Conservation (phyloP, 1,140 invertebrate genomes). For the Plectrocnemia conspersa region DNA sequence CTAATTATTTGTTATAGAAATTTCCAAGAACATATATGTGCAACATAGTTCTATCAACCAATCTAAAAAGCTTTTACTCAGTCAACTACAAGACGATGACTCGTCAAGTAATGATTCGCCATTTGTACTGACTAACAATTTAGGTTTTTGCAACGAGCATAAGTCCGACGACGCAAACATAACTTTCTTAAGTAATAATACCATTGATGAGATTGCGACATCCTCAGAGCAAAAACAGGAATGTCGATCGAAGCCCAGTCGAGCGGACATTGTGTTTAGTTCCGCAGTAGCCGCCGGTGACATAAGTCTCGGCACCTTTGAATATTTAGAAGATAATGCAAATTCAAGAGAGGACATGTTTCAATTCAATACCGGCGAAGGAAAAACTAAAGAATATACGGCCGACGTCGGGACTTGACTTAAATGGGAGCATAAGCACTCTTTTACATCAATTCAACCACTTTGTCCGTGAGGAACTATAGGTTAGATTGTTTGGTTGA, state of each 20-base stretch:
- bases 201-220: too few species aligned
- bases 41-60: conserved; percentile 41
- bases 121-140: conserved; percentile 39
- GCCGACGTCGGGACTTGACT: neutral
- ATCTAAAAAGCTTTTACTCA: conserved; percentile 46
- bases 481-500: too few species aligned
- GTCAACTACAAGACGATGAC: conserved; percentile 49
- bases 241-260: conserved; percentile 31
- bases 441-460: conserved; percentile 3
- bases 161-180: too few species aligned
- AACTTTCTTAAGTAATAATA: too few species aligned
- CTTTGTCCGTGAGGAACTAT: conserved; percentile 5
- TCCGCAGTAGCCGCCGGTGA: conserved; percentile 47
- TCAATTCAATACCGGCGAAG: conserved; percentile 30
- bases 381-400: conserved; percentile 35
- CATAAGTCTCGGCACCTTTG: conserved; percentile 51
- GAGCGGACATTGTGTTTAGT: conserved; percentile 51
- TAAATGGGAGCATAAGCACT: conserved; percentile 1
- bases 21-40: conserved; percentile 43
- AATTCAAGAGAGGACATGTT: conserved; percentile 48
- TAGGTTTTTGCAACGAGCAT: too few species aligned
- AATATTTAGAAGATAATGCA: conserved; percentile 48
- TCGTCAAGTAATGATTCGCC: conserved; percentile 51
- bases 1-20: conserved; percentile 40
- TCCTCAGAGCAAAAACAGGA: too few species aligned